Evolutionary conservation across 2,888 invertebrate species (phyloP), one percentile per base, ranked within the genome.

Genomic region (Caenorhabditis panamensis): DNA sequence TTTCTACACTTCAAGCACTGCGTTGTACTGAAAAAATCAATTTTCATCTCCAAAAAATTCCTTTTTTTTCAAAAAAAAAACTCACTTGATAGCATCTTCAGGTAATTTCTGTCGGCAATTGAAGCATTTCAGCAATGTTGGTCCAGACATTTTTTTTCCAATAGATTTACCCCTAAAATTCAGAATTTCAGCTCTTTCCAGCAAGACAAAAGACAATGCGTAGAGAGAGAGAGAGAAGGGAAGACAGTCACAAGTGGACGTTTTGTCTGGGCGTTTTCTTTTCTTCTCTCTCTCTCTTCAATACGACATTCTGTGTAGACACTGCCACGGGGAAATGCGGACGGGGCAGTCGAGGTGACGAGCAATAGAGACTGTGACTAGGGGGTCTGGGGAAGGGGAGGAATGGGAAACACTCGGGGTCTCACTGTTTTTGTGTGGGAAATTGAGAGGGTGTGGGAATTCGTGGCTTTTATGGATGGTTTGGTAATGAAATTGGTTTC

Each of bases 1-100:
- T 87, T 86, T 61, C 83, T 77, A 58, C 89, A 89, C 61, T 88
- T 88, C 24, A 79, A 80, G 56, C 89, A 89, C 47, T 87, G 80
- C 1, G 69, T n/a, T 16, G n/a, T 22, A 31, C 80, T 80, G 71
- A 75, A 68, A 76, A 75, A 20, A 0, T 31, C n/a, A 26, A n/a
- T n/a, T n/a, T n/a, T 31, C 31, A 62, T 58, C n/a, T n/a, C n/a
- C n/a, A n/a, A n/a, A n/a, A n/a, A n/a, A n/a, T n/a, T n/a, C n/a
- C 9, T 31, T 31, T 31, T 31, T 31, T 9, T 31, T 9, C 9
- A 31, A 31, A 31, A 31, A 31, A 31, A 6, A 4, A 9, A 53
- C 63, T 44, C 44, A 77, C 77, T 66, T 73, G 2, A 26, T 24
- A n/a, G 20, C 24, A 18, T 75, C 72, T 2, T 77, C 79, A 1